Percentiles rank a stretch among this genome's conserved stretches.
Evolutionary conservation across 2,113 vertebrate genomes (phyloP).

Genomic region (Pangasianodon gigas): DNA sequence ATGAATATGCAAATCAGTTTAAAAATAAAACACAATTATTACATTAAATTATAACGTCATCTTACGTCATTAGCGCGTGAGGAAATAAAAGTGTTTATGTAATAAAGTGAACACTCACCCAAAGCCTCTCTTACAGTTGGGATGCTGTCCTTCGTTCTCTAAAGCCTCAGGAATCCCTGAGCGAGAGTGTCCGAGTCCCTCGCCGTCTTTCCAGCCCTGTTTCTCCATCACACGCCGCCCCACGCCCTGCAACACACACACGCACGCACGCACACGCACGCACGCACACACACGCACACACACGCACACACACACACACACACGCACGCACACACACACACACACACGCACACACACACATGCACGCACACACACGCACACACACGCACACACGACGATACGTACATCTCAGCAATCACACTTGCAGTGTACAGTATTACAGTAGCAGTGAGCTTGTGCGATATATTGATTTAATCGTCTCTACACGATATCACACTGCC

Average conservation of each 20-base stretch:
- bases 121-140: slow-evolving; percentile 91
- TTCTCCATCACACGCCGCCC: slow-evolving; percentile 91
- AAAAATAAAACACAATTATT: background rate
- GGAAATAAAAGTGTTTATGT: background rate
- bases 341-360: slow-evolving; percentile 7
- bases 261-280: background rate
- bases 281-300: slow-evolving; percentile 21
- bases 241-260: slow-evolving; percentile 78
- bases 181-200: slow-evolving; percentile 83
- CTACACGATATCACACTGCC: too few species aligned
- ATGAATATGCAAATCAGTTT: too few species aligned
- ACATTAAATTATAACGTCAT: background rate
- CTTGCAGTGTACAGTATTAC: background rate
- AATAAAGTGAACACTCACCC: slow-evolving; percentile 76
- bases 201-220: slow-evolving; percentile 93
- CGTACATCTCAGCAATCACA: background rate
- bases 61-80: background rate
- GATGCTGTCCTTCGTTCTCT: slow-evolving; percentile 89
- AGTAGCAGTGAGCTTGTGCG: background rate
- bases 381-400: background rate
- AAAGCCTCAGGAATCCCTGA: slow-evolving; percentile 85
- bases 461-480: background rate
- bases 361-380: slow-evolving; percentile 22
- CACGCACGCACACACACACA: slow-evolving; percentile 25
- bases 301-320: background rate